Conservation (phyloP, 2,113 vertebrate species). For the Numida meleagris region DNA sequence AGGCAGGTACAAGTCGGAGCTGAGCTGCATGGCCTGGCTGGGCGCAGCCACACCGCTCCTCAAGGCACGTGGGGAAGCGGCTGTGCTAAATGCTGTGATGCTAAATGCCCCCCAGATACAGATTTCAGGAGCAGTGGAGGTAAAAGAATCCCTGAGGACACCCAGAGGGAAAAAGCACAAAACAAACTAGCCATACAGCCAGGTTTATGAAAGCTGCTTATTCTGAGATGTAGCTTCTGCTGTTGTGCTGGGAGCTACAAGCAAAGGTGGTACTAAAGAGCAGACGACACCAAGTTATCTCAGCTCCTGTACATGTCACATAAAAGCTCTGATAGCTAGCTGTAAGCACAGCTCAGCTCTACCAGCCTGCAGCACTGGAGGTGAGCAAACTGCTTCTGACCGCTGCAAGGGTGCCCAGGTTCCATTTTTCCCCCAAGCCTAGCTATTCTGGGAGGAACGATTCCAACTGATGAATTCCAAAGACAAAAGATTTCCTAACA, state of each 20-base stretch:
- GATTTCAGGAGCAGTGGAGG: neutral
- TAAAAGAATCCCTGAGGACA: neutral
- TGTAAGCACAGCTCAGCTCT: neutral
- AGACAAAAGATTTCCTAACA: neutral
- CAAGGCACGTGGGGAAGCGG: neutral
- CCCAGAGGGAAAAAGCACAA: neutral
- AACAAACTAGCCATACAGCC: neutral
- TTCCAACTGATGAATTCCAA: neutral
- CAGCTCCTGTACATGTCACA: neutral
- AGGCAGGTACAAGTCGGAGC: accelerated
- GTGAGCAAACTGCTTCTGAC: neutral
- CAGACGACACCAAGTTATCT: neutral
- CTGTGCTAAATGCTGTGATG: accelerated
- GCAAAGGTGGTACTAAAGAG: neutral
- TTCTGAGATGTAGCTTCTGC: neutral
- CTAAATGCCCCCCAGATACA: accelerated
- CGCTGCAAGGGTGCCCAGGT: accelerated
- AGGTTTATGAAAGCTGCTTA: neutral
- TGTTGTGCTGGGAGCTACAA: neutral
- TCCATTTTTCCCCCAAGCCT: neutral
- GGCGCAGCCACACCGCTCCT: accelerated
- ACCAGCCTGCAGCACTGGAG: neutral
- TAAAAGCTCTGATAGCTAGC: neutral
- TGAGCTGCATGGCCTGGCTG: accelerated
- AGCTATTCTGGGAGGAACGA: accelerated